A percentile compares a stretch with the other conserved stretches of the same genome.
These are phyloP conservation scores for Takifugu rubripes DNA, from an alignment of 2,797 vertebrate genomes.

Conservation along the genomic window DNA sequence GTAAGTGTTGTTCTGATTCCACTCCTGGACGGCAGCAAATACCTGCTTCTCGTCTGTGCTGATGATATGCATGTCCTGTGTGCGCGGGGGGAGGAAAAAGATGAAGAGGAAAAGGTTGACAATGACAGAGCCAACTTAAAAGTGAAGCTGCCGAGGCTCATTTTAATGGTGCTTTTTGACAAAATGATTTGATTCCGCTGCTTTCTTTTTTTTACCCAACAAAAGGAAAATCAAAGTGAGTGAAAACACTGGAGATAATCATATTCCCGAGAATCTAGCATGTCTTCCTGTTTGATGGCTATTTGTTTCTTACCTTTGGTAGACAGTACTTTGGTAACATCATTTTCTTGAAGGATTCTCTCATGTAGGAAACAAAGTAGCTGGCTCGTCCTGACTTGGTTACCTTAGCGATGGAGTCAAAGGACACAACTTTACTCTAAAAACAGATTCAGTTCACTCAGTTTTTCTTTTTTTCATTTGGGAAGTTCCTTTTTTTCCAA, in stretches of 20 bases:
- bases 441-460: constrained; percentile 16
- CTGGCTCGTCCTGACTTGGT: constrained; percentile 90
- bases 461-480: neutral
- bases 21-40: constrained; percentile 93
- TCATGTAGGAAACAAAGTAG: constrained; percentile 94
- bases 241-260: neutral
- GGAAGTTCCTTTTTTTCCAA: too few relatives aligned
- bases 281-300: constrained; percentile 6
- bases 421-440: constrained; percentile 25
- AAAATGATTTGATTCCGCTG: neutral
- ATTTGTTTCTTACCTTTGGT: constrained; percentile 75
- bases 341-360: constrained; percentile 89
- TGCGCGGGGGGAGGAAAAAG: constrained; percentile 5
- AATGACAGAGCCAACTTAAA: neutral
- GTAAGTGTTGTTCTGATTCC: constrained; percentile 96
- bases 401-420: constrained; percentile 75
- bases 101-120: constrained; percentile 8
- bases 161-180: constrained; percentile 24
- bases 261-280: constrained; percentile 9
- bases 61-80: constrained; percentile 97
- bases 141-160: neutral
- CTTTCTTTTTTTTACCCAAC: neutral
- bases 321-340: constrained; percentile 95
- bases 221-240: constrained; percentile 9
- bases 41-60: constrained; percentile 95